phyloP scores from a whole-genome alignment of 2,113 vertebrate genomes.

The Neopipo cinnamomea region DNA sequence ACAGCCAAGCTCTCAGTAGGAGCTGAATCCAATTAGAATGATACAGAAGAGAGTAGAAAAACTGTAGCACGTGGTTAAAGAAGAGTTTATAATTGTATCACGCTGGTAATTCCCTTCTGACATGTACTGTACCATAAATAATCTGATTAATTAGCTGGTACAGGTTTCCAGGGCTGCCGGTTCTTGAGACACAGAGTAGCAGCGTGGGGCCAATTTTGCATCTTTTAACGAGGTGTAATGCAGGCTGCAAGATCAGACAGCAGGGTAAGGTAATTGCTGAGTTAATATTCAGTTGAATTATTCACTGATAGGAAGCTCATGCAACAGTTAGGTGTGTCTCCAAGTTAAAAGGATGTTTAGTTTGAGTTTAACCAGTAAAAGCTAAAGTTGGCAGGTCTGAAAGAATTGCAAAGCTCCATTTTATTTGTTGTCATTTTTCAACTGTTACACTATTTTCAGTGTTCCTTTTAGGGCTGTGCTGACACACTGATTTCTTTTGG shows the following conservation, averaged over 20 bases:
- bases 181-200: background rate
- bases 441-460: rapidly evolving
- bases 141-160: constrained; percentile 50
- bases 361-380: background rate
- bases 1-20: background rate
- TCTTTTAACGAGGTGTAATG: background rate
- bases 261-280: constrained; percentile 7
- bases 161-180: constrained; percentile 42
- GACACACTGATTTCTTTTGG: background rate
- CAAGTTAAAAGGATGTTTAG: constrained; percentile 26
- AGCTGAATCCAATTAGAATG: constrained; percentile 21
- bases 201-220: background rate
- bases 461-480: background rate
- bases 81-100: constrained; percentile 44
- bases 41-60: constrained; percentile 20
- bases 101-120: constrained; percentile 61
- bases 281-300: constrained; percentile 18
- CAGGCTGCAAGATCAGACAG: constrained; percentile 8
- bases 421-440: background rate
- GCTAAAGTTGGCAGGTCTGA: background rate
- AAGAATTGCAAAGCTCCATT: background rate
- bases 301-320: background rate
- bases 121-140: constrained; percentile 57
- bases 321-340: constrained; percentile 22
- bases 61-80: background rate